Conservation (phyloP, 2,888 invertebrate species). For the Habroteleia sp. region DNA sequence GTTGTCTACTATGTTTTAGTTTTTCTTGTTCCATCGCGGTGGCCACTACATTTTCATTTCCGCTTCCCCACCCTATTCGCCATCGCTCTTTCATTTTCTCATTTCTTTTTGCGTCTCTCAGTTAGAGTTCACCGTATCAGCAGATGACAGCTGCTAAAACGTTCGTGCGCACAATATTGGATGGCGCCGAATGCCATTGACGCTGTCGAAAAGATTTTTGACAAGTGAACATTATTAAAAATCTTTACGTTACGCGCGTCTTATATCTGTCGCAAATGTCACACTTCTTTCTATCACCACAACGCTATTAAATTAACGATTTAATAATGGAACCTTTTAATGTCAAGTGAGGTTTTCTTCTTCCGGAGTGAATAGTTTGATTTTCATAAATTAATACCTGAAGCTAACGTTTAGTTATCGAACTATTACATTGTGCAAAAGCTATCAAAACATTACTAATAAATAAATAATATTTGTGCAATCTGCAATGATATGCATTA, state of each 20-base stretch:
- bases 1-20: neutral
- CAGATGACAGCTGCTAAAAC: constrained; percentile 77
- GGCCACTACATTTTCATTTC: constrained; percentile 41
- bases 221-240: constrained; percentile 78
- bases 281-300: constrained; percentile 4
- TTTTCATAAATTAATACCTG: no score
- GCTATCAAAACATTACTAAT: no score
- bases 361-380: no score
- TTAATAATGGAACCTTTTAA: no score
- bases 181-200: constrained; percentile 79
- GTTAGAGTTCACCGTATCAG: constrained; percentile 77
- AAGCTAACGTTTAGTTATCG: no score
- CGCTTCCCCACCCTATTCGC: constrained; percentile 37
- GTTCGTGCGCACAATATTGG: constrained; percentile 76
- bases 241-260: constrained; percentile 46
- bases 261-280: constrained; percentile 33
- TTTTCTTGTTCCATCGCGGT: constrained; percentile 3
- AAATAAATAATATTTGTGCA: no score
- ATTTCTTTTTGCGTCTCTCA: constrained; percentile 54
- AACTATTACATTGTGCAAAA: no score
- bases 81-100: constrained; percentile 58
- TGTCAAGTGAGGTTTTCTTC: no score
- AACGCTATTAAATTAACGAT: constrained; percentile 27
- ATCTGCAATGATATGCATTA: no score
- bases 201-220: constrained; percentile 77